Conservation (phyloP, 2,888 invertebrate species). For the Drosophila gaucha region DNA sequence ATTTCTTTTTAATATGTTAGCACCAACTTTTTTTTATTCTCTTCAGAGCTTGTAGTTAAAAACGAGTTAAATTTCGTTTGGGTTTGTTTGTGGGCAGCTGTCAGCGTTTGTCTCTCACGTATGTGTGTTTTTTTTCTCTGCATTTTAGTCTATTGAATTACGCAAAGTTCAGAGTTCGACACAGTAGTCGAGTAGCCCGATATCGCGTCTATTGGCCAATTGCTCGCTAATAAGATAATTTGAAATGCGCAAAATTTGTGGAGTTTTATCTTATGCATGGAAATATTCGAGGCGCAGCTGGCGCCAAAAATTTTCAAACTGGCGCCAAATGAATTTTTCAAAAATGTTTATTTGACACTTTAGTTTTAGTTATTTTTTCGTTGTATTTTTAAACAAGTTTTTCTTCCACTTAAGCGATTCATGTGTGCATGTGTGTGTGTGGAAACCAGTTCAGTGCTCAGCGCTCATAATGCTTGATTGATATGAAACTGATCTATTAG, state of each 20-base stretch:
- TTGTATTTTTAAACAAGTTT: conserved; percentile 49
- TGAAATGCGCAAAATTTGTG: conserved; percentile 44
- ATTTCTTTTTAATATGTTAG: neutral
- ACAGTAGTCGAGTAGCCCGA: conserved; percentile 34
- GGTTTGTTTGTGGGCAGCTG: neutral
- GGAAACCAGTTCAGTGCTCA: conserved; percentile 59
- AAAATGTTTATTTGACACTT: conserved; percentile 65
- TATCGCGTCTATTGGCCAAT: conserved; percentile 20
- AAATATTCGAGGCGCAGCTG: conserved; percentile 40
- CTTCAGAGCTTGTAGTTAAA: neutral
- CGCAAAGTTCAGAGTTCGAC: conserved; percentile 60
- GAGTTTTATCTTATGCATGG: conserved; percentile 46
- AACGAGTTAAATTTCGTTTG: conserved; percentile 19
- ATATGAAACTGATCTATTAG: conserved; percentile 76
- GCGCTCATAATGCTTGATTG: conserved; percentile 63
- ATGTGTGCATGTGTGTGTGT: conserved; percentile 19
- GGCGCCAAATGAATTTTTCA: conserved; percentile 66
- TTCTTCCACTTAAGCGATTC: neutral
- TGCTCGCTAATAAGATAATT: conserved; percentile 53
- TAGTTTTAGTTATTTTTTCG: neutral
- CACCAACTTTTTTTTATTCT: neutral
- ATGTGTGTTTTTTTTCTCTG: conserved; percentile 5
- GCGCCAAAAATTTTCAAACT: conserved; percentile 37
- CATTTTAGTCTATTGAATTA: conserved; percentile 45
- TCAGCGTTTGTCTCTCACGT: conserved; percentile 8